Evolutionary conservation across 2,113 vertebrate species (phyloP), one percentile per base, ranked within the genome.

Genomic region (Pomatorhinus ruficollis): DNA sequence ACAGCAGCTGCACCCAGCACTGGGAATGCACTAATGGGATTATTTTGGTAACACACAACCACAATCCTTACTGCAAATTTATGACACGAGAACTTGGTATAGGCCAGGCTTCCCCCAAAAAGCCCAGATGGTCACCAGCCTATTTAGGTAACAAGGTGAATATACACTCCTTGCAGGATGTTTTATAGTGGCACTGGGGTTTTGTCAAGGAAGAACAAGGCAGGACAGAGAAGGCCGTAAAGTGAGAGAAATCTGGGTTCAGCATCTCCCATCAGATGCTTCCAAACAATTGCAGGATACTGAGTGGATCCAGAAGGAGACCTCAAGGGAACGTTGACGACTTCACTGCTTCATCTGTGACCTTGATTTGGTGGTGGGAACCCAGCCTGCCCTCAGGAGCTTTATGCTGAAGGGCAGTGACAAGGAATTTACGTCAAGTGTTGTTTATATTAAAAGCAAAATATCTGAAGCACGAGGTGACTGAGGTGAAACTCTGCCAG

Each of bases 271-370:
- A 76, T 44, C 63, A 69, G 63, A 89, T 60, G 75, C n/a, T 59
- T 59, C 64, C 47, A 60, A 84, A 97, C 95, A 97, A 94, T 96
- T 57, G 69, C 97, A 95, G 96, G 97, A 97, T 94, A 76, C 66
- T n/a, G 90, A 83, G 57, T 57, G 17, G 91, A 74, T 90, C 53
- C 66, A 89, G 93, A 81, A 94, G 72, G 33, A 71, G 89, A 86
- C 83, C 94, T 77, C 69, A 31, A 64, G 44, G 14, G 71, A 64
- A 85, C 7, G 4, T 15, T 70, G 96, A 93, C 2, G 39, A 93
- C 65, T 96, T 96, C 96, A 86, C 65, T 71, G 80, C 83, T 95
- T 94, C 89, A 74, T 93, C 87, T 75, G n/a, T 54, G 86, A 72
- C 91, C 85, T 74, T 93, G 88, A 57, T 53, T 60, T 83, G 84